A percentile compares a stretch with the other conserved stretches of the same genome.
Conservation (phyloP, 1,140 invertebrate species). For the Diabrotica undecimpunctata region DNA sequence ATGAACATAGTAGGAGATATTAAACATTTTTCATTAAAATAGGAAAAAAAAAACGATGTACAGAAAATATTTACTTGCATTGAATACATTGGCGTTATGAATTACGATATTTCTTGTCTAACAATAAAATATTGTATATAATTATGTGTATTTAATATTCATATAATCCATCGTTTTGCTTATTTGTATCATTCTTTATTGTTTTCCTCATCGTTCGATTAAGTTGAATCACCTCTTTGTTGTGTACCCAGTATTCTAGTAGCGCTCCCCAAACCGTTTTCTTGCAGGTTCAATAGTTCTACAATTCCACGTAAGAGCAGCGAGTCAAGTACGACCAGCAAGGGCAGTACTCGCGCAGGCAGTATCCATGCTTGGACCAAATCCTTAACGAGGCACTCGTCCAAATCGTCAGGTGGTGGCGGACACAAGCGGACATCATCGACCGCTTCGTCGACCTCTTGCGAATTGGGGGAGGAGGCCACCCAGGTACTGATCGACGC, state of each 20-base stretch:
- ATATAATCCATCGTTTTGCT: too few relatives aligned
- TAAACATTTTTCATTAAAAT: too few relatives aligned
- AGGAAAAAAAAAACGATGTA: too few relatives aligned
- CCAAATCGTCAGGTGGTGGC: slow-evolving; percentile 20
- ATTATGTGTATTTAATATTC: too few relatives aligned
- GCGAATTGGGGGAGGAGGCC: slow-evolving; percentile 46
- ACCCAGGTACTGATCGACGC: slow-evolving; percentile 29
- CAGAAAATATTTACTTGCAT: too few relatives aligned
- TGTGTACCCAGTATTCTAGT: not conserved
- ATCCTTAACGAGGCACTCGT: slow-evolving; percentile 29
- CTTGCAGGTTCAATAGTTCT: slow-evolving; percentile 31
- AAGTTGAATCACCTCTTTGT: too few relatives aligned
- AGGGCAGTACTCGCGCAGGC: slow-evolving; percentile 24
- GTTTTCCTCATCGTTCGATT: too few relatives aligned
- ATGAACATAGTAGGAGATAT: too few relatives aligned
- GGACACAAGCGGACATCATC: slow-evolving; percentile 34
- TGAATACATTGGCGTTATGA: too few relatives aligned
- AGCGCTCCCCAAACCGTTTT: slow-evolving; percentile 19
- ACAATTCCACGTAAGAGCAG: slow-evolving; percentile 43
- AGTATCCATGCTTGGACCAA: slow-evolving; percentile 36
- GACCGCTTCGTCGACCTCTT: slow-evolving; percentile 35
- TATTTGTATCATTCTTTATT: too few relatives aligned
- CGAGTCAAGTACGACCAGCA: slow-evolving; percentile 33
- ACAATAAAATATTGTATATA: too few relatives aligned
- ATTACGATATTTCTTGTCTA: too few relatives aligned